Conservation (phyloP, 1,140 invertebrate genomes). For the Drosophila truncata region DNA sequence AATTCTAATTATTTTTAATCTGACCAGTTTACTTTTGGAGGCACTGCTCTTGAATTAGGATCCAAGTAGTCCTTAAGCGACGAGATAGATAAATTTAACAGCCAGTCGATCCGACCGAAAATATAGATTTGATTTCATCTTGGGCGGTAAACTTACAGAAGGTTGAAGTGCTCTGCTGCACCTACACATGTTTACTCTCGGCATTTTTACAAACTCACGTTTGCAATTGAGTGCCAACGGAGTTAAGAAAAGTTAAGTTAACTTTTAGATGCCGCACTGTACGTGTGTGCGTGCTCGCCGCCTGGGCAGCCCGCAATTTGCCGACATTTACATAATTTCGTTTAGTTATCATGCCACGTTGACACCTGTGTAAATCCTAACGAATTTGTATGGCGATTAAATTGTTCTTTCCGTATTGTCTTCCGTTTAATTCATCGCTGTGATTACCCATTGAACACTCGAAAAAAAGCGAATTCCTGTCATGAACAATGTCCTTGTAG, state of each 20-base stretch:
- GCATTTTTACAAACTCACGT: conserved; percentile 19
- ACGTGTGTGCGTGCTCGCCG: conserved; percentile 29
- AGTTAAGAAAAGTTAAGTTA: conserved; percentile 15
- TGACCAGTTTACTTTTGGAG: conserved; percentile 15
- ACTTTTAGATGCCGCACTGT: conserved; percentile 13
- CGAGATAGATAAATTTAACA: too few species aligned
- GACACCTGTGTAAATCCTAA: conserved; percentile 81
- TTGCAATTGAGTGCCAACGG: conserved; percentile 51
- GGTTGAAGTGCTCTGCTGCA: too few species aligned
- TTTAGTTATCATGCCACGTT: conserved; percentile 75
- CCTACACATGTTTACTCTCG: neutral
- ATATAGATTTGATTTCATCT: neutral
- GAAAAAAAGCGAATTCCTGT: neutral
- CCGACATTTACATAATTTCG: conserved; percentile 77
- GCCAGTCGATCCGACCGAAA: neutral
- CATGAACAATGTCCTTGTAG: neutral
- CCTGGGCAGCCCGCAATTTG: conserved; percentile 69
- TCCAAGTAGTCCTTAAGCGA: too few species aligned
- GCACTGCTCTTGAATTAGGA: neutral
- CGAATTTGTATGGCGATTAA: conserved; percentile 64
- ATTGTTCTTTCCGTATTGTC: conserved; percentile 16
- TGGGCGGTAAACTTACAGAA: neutral
- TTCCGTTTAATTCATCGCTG: conserved; percentile 48
- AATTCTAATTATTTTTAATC: conserved; percentile 77
- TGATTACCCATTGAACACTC: conserved; percentile 31